Evolutionary conservation across 2,888 invertebrate species (phyloP), one percentile per base, ranked within the genome.

Genomic region (Protonemura montana): DNA sequence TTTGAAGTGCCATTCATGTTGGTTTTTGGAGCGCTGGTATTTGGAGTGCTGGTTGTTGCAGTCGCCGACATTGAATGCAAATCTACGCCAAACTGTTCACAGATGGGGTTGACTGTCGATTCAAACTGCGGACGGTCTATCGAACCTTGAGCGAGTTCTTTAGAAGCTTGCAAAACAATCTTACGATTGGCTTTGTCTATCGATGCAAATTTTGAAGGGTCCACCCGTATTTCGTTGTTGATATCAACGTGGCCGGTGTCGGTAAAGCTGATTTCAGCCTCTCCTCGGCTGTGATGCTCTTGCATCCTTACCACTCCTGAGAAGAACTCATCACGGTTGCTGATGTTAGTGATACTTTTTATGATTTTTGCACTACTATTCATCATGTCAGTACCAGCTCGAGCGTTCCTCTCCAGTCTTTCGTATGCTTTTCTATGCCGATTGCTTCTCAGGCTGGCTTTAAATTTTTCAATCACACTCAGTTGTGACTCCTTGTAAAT

Each of bases 401-500:
- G 80, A 10, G 85, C 78, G 26, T 85, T 85, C 25, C 81, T 85
- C 25, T 27, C 78, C 27, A 42, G 6, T 80, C 59, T 28, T 21
- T 30, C 25, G 78, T 27, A 85, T 16, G 42, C 81, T 29, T 80
- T 85, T n/a, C 29, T 13, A 28, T 85, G 85, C 21, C 80, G 78
- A n/a, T 80, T 80, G 35, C 85, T 85, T 78, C 85, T 85, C 85
- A 85, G 35, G 16, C 59, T 84, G 2, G 59, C 10, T 10, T 86
- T 42, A 27, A 85, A 87, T 0, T 87, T 78, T 25, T 42, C 21
- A 16, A 87, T 30, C 7, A 85, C 42, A 25, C 27, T 78, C 25
- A n/a, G 80, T 81, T 87, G 87, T 6, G 86, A 41, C 41, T 87
- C 86, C 3, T 16, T 29, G 26, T 87, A 86, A 26, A 88, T 84